Conservation (phyloP, 2,113 vertebrate species). For the Albula glossodonta region DNA sequence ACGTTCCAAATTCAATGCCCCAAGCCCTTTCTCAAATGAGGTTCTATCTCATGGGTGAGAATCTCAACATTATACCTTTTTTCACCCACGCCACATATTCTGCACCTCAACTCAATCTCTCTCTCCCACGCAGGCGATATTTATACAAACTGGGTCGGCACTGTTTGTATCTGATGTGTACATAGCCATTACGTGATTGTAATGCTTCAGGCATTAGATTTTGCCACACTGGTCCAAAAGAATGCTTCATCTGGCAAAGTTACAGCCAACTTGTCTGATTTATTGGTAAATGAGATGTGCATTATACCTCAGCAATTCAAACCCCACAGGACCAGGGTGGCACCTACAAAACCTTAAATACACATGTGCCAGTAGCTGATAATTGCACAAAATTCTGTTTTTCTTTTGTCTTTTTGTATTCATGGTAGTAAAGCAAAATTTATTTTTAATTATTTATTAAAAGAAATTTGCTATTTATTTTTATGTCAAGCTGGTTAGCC, state of each 20-base stretch:
- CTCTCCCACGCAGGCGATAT: slow-evolving; percentile 41
- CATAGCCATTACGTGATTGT: background rate
- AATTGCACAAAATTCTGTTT: too few species aligned
- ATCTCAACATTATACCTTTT: background rate
- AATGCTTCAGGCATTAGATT: background rate
- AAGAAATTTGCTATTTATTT: too few species aligned
- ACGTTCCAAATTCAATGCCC: background rate
- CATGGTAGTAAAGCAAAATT: too few species aligned
- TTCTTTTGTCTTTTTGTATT: too few species aligned
- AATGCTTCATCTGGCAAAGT: background rate
- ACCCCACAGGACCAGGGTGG: too few species aligned
- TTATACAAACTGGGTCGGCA: background rate
- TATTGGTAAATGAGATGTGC: background rate
- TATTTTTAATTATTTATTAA: too few species aligned
- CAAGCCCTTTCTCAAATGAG: background rate
- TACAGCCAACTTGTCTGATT: background rate
- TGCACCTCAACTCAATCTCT: slow-evolving; percentile 52
- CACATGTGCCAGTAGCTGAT: too few species aligned
- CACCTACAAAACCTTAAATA: too few species aligned
- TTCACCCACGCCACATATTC: background rate
- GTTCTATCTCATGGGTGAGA: background rate
- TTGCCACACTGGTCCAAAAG: slow-evolving; percentile 1
- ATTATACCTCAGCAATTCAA: too few species aligned
- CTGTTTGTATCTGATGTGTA: background rate
- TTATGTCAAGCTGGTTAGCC: too few species aligned